Evolutionary conservation across 2,888 invertebrate genomes (phyloP).

Genomic region (Cephalotes varians): DNA sequence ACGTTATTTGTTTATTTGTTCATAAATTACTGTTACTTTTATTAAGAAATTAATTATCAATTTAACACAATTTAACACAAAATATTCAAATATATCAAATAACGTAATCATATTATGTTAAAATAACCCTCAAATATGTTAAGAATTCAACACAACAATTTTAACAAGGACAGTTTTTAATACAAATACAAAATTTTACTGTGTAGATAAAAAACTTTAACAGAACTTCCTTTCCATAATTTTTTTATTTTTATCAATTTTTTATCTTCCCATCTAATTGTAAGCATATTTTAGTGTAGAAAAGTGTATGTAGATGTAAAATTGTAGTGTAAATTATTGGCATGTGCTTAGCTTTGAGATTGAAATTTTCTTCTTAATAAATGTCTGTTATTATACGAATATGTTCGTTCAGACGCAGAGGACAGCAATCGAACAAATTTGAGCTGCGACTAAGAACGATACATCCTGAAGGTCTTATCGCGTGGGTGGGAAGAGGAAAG

Average conservation of each 20-base stretch:
- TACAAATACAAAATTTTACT: no score
- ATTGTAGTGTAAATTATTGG: slow-evolving; percentile 18
- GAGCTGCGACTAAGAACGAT: slow-evolving; percentile 83
- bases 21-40: no score
- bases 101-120: no score
- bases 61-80: no score
- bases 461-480: slow-evolving; percentile 83
- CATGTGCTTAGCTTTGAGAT: slow-evolving; percentile 2
- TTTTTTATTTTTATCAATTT: background rate
- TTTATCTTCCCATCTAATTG: background rate
- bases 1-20: no score
- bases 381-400: background rate
- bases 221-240: background rate
- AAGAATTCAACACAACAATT: no score
- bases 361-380: background rate
- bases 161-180: no score
- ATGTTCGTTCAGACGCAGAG: slow-evolving; percentile 79
- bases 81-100: no score
- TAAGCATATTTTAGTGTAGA: background rate
- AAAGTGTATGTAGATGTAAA: background rate
- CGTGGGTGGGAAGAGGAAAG: slow-evolving; percentile 84
- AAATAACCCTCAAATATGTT: no score
- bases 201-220: background rate
- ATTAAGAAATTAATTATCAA: no score
- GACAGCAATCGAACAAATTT: slow-evolving; percentile 84